These are phyloP conservation scores for Tetranychus piercei DNA, from an alignment of 2,888 invertebrate species.

Conservation along the genomic window DNA sequence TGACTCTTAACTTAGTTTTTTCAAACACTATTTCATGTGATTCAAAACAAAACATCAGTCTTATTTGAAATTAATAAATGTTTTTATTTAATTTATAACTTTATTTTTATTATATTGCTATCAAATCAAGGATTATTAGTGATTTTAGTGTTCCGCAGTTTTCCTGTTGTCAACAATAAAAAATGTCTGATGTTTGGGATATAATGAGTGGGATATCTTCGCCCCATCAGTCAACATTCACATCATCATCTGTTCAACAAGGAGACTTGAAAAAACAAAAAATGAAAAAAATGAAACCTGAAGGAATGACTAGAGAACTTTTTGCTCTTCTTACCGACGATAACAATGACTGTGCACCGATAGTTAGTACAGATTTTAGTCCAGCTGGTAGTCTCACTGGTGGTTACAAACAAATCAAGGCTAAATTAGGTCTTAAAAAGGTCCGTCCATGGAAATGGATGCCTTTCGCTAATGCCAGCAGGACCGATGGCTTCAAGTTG, in stretches of 20 bases:
- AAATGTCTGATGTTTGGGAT: slow-evolving; percentile 4
- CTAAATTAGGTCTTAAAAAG: slow-evolving; percentile 79
- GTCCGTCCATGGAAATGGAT: slow-evolving; percentile 94
- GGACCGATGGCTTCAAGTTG: slow-evolving; percentile 38
- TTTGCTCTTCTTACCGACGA: slow-evolving; percentile 87
- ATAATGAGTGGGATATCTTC: not conserved
- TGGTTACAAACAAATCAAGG: slow-evolving; percentile 85
- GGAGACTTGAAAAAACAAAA: not conserved
- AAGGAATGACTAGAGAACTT: slow-evolving; percentile 94
- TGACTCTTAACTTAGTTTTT: no score
- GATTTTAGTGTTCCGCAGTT: no score
- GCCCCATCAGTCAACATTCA: no score
- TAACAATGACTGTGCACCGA: slow-evolving; percentile 60
- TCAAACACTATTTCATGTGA: no score
- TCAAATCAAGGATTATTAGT: no score
- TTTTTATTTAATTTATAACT: no score
- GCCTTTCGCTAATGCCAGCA: slow-evolving; percentile 83
- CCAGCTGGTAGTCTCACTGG: slow-evolving; percentile 31
- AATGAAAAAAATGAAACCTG: slow-evolving; percentile 44
- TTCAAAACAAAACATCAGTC: no score
- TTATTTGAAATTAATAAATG: no score
- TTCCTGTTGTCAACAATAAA: no score
- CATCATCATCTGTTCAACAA: not conserved
- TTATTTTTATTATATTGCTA: no score
- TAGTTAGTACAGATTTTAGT: slow-evolving; percentile 69